A percentile compares a stretch with the other conserved stretches of the same genome.
These are phyloP conservation scores for Stenotaenia linearis DNA, from an alignment of 2,888 invertebrate species.

Conservation along the genomic window DNA sequence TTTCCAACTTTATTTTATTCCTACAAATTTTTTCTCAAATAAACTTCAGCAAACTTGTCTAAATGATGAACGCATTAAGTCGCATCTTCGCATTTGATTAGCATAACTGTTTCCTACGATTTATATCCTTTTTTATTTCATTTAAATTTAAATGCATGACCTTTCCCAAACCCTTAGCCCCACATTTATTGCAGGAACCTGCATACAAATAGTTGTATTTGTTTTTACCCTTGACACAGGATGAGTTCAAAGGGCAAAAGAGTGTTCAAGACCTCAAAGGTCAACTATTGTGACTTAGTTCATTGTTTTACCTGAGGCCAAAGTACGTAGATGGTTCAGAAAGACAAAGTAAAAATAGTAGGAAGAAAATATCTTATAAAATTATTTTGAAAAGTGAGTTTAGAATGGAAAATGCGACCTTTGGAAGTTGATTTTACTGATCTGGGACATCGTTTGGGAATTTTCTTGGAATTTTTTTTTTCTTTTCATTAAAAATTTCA, in stretches of 20 bases:
- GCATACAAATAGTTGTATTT: not conserved
- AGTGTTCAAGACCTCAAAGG: not conserved
- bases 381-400: too few species aligned
- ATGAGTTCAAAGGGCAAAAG: not conserved
- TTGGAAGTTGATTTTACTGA: too few species aligned
- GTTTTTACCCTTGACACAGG: not conserved
- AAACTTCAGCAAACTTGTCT: not conserved
- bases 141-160: not conserved
- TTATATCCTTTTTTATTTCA: not conserved
- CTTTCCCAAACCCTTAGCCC: not conserved
- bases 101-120: not conserved
- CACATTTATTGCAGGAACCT: not conserved
- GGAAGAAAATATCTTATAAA: too few species aligned
- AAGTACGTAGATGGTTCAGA: not conserved
- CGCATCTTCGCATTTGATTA: not conserved
- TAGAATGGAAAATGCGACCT: too few species aligned
- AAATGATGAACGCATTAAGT: not conserved
- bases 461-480: too few species aligned
- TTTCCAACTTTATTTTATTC: not conserved
- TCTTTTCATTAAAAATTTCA: too few species aligned
- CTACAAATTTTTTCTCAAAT: not conserved
- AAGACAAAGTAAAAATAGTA: not conserved
- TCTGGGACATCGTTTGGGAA: too few species aligned
- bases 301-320: not conserved
- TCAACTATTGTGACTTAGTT: not conserved